A percentile compares a stretch with the other conserved stretches of the same genome.
phyloP scores from a whole-genome alignment of 1,140 invertebrate species.

The Drosophila carrolli region DNA sequence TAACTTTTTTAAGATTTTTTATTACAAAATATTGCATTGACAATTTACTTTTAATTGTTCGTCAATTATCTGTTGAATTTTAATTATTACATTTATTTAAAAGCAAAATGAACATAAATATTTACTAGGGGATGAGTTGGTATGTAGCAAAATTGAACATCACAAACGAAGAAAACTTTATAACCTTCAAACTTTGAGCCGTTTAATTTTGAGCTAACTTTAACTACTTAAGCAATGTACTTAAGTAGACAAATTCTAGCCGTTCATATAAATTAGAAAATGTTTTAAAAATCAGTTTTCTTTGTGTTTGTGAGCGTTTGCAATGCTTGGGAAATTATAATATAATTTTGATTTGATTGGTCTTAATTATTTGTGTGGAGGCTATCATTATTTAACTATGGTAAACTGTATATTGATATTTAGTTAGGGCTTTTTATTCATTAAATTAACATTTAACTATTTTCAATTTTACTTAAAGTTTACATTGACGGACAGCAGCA shows the following conservation, averaged over 20 bases:
- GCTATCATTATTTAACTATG: slow-evolving; percentile 63
- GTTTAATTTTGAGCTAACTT: slow-evolving; percentile 47
- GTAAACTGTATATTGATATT: slow-evolving; percentile 56
- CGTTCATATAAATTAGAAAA: slow-evolving; percentile 1
- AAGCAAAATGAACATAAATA: slow-evolving; percentile 49
- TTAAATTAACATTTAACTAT: slow-evolving; percentile 74
- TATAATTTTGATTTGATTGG: slow-evolving; percentile 70
- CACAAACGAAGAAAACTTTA: slow-evolving; percentile 27
- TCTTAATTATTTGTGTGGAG: slow-evolving; percentile 55
- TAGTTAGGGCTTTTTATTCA: slow-evolving; percentile 45
- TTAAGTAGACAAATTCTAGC: slow-evolving; percentile 62
- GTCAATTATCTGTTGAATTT: slow-evolving; percentile 53
- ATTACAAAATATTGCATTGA: slow-evolving; percentile 81
- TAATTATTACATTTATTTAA: slow-evolving; percentile 51
- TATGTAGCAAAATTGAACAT: slow-evolving; percentile 21
- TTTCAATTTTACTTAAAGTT: slow-evolving; percentile 36
- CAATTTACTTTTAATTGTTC: slow-evolving; percentile 60
- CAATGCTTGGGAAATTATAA: slow-evolving; percentile 46
- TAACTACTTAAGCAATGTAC: slow-evolving; percentile 55
- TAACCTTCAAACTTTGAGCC: slow-evolving; percentile 7
- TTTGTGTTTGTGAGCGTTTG: slow-evolving; percentile 12
- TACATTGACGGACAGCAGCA: slow-evolving; percentile 44
- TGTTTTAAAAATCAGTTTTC: slow-evolving; percentile 3
- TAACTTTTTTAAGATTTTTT: slow-evolving; percentile 54
- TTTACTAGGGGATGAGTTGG: slow-evolving; percentile 63